A percentile compares a stretch with the other conserved stretches of the same genome.
These are phyloP conservation scores for Hesperophylax magnus DNA, from an alignment of 1,140 invertebrate species.

Conservation along the genomic window DNA sequence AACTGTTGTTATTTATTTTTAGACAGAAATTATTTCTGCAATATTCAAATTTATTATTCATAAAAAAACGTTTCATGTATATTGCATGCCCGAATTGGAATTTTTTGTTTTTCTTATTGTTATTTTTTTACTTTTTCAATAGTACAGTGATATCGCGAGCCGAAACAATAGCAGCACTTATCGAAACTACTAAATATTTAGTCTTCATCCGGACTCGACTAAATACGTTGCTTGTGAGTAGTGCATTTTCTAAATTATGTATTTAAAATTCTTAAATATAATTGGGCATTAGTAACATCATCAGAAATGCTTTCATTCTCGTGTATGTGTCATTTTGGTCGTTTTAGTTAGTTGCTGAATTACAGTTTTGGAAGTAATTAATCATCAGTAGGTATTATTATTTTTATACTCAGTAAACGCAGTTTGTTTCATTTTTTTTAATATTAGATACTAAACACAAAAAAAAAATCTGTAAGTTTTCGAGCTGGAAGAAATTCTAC, in stretches of 20 bases:
- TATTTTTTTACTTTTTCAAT: constrained; percentile 27
- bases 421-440: too few relatives aligned
- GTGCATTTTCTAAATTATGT: constrained; percentile 14
- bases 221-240: constrained; percentile 44
- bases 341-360: not conserved
- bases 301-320: constrained; percentile 1
- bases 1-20: too few relatives aligned
- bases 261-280: not conserved
- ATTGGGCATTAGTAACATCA: not conserved
- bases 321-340: constrained; percentile 3
- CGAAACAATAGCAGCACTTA: constrained; percentile 56
- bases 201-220: constrained; percentile 5
- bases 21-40: too few relatives aligned
- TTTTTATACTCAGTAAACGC: too few relatives aligned
- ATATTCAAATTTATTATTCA: too few relatives aligned
- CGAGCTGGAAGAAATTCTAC: too few relatives aligned
- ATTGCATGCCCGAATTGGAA: not conserved
- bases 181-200: constrained; percentile 53
- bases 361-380: not conserved
- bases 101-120: constrained; percentile 30
- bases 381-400: not conserved
- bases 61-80: too few relatives aligned
- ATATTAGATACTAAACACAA: too few relatives aligned
- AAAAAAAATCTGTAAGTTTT: too few relatives aligned
- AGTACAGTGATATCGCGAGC: constrained; percentile 46